phyloP scores from a whole-genome alignment of 2,888 invertebrate genomes.

The Acanthacorydalis orientalis region DNA sequence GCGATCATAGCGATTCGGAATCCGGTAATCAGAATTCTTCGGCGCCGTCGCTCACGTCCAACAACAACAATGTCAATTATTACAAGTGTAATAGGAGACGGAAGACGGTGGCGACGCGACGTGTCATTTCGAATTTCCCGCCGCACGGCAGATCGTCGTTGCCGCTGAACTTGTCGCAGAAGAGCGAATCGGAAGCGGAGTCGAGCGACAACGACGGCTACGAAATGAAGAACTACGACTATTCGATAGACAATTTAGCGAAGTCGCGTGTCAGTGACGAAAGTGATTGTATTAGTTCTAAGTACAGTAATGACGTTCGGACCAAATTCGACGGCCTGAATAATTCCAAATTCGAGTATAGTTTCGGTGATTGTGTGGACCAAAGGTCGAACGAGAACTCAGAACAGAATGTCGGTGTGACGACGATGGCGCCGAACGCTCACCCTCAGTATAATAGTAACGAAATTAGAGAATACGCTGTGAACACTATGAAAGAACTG shows the following conservation, averaged over 20 bases:
- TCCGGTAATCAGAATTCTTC: constrained; percentile 17
- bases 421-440: constrained; percentile 23
- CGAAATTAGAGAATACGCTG: constrained; percentile 58
- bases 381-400: neutral
- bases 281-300: constrained; percentile 15
- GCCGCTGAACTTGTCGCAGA: constrained; percentile 4
- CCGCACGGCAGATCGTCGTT: constrained; percentile 11
- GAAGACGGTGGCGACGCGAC: constrained; percentile 18
- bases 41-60: constrained; percentile 31
- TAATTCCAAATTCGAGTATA: neutral
- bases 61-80: constrained; percentile 22
- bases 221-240: constrained; percentile 29
- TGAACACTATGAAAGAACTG: constrained; percentile 64
- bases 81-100: constrained; percentile 18
- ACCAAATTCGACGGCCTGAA: constrained; percentile 6
- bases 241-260: constrained; percentile 35
- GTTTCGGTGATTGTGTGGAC: constrained; percentile 8
- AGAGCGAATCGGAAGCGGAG: constrained; percentile 20
- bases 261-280: constrained; percentile 30
- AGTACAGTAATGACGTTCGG: constrained; percentile 7
- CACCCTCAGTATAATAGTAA: constrained; percentile 26
- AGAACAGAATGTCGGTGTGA: constrained; percentile 13
- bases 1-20: constrained; percentile 5
- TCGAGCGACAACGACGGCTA: constrained; percentile 10
- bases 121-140: constrained; percentile 17